phyloP scores from a whole-genome alignment of 2,113 vertebrate species.

The Progne subis region DNA sequence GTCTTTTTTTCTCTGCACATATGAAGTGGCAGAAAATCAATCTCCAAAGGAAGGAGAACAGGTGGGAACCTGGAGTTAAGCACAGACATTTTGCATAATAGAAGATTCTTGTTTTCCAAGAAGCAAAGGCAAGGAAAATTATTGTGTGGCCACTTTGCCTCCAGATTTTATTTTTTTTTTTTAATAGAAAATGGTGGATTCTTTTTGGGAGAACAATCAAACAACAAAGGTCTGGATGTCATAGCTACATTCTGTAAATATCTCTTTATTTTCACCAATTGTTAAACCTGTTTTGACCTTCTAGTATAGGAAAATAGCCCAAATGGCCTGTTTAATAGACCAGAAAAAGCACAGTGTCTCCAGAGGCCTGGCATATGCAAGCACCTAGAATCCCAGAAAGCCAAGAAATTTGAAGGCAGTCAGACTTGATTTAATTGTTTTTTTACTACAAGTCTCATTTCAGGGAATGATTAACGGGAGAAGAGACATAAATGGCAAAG shows the following conservation, averaged over 20 bases:
- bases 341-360: slow-evolving; percentile 44
- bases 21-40: neutral
- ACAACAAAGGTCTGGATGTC: neutral
- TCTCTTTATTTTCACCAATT: neutral
- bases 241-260: neutral
- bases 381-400: slow-evolving; percentile 59
- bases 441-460: slow-evolving; percentile 77
- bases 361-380: slow-evolving; percentile 39
- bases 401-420: slow-evolving; percentile 63
- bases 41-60: neutral
- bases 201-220: neutral
- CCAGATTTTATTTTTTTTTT: neutral
- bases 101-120: neutral
- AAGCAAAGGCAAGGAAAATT: neutral
- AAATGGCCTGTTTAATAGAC: neutral
- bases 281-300: neutral
- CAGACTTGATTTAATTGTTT: slow-evolving; percentile 78
- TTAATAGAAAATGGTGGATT: neutral
- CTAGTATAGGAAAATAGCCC: neutral
- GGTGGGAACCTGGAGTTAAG: neutral
- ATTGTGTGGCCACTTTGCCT: neutral
- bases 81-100: neutral
- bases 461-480: slow-evolving; percentile 77
- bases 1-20: neutral
- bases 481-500: slow-evolving; percentile 78